phyloP scores from a whole-genome alignment of 2,113 vertebrate genomes.

The Lanius collurio region DNA sequence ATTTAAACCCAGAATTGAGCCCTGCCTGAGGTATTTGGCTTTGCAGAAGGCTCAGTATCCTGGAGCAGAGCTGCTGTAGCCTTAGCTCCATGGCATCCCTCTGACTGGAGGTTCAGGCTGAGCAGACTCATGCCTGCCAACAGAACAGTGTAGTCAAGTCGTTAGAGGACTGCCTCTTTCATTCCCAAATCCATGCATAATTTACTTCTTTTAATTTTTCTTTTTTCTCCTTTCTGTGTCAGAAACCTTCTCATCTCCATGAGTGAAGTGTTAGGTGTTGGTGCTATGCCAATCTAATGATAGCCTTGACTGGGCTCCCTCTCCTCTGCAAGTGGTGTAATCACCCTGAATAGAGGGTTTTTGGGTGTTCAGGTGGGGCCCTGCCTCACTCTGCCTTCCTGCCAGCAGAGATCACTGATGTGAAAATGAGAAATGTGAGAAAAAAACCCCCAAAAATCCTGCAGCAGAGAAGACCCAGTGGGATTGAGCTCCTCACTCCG shows the following conservation, averaged over 20 bases:
- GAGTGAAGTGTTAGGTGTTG: background rate
- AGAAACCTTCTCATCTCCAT: background rate
- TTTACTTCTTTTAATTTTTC: background rate
- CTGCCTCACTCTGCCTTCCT: background rate
- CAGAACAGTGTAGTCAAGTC: background rate
- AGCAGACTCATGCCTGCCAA: background rate
- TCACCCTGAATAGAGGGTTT: background rate
- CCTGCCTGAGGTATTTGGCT: background rate
- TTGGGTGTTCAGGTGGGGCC: background rate
- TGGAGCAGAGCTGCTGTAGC: background rate
- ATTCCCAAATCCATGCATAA: background rate
- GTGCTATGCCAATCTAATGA: background rate
- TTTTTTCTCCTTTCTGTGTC: background rate
- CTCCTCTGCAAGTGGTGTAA: background rate
- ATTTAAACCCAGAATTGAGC: background rate
- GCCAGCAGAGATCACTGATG: background rate
- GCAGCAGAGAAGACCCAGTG: background rate
- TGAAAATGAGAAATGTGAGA: background rate
- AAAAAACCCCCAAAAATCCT: background rate
- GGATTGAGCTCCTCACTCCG: background rate
- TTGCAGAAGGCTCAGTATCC: slow-evolving; percentile 2
- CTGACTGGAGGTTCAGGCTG: background rate
- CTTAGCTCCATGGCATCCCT: background rate
- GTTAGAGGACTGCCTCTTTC: background rate
- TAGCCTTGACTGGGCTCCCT: background rate